phyloP scores from a whole-genome alignment of 2,888 invertebrate genomes.

The Ectobius pallidus region DNA sequence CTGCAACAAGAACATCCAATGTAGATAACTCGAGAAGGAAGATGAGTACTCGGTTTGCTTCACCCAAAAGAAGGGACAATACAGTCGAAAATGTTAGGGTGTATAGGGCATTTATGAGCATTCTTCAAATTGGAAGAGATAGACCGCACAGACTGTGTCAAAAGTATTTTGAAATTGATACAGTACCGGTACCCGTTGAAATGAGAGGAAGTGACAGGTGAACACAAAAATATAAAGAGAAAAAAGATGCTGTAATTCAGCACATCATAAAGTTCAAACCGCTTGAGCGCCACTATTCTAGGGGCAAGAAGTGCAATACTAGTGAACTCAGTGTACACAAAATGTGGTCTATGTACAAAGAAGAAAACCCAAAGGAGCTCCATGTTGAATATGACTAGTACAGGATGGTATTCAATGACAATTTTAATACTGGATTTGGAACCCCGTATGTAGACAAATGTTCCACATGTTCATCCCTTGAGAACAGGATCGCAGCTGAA shows the following conservation, averaged over 20 bases:
- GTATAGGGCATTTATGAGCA: not conserved
- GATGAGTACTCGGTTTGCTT: not conserved
- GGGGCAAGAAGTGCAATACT: not conserved
- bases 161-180: not conserved
- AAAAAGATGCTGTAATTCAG: not conserved
- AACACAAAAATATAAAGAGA: not conserved
- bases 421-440: conserved; percentile 46
- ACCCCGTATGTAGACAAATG: conserved; percentile 41
- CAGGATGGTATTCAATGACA: conserved; percentile 40
- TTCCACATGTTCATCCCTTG: not conserved
- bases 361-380: not conserved
- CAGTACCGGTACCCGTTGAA: not conserved
- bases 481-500: conserved; percentile 2
- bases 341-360: not conserved
- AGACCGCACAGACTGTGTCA: not conserved
- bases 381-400: conserved; percentile 41
- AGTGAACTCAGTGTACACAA: not conserved
- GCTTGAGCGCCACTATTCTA: not conserved
- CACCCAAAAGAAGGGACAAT: not conserved
- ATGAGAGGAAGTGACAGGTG: not conserved
- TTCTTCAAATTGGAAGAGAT: not conserved
- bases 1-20: not conserved
- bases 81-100: not conserved
- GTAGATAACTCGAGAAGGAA: not conserved
- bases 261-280: not conserved